Evolutionary conservation across 2,888 invertebrate species (phyloP), one percentile per base, ranked within the genome.

Genomic region (Eubasilissa splendida): DNA sequence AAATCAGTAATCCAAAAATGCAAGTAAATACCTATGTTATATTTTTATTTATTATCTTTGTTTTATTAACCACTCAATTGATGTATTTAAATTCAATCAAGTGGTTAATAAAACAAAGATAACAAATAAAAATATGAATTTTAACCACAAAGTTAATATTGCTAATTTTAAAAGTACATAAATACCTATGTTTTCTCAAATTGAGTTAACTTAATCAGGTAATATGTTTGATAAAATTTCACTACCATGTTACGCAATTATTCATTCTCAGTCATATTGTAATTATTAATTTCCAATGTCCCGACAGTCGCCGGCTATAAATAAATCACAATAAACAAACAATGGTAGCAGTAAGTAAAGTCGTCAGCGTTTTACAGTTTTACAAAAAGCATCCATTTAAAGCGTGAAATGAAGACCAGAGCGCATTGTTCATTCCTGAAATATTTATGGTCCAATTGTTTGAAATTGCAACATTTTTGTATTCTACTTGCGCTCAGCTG

Each of bases 361-460:
- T 76, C 80, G 80, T 82, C 75, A 82, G 82, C 76, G 70, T 80
- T 82, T 82, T 82, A 80, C 80, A 63, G 76, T 75, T 68, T 65
- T 71, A 58, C 70, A 70, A 75, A 77, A 71, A 70, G 63, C 80
- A 65, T 33, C 68, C 63, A 79, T 76, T 79, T 73, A 59, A 68
- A 76, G 66, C 76, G 83, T 83, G 81, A 79, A 80, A 54, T 76
- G 54, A 70, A 74, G 14, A 52, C 54, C 54, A 33, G 42, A 2
- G 65, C 52, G 3, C 78, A 79, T 79, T 78, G 77, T 77, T 68
- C 33, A 58, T 11, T 33, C 52, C 52, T 58, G 78, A 78, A 71
- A 71, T 82, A 82, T 82, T 82, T 82, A 82, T 78, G 82, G 59
- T 71, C 33, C 75, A 76, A 79, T 81, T 81, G 83, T 79, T 77